Percentiles rank a stretch among this genome's conserved stretches.
These are phyloP conservation scores for Vanessa cardui DNA, from an alignment of 2,888 invertebrate species.

Conservation along the genomic window DNA sequence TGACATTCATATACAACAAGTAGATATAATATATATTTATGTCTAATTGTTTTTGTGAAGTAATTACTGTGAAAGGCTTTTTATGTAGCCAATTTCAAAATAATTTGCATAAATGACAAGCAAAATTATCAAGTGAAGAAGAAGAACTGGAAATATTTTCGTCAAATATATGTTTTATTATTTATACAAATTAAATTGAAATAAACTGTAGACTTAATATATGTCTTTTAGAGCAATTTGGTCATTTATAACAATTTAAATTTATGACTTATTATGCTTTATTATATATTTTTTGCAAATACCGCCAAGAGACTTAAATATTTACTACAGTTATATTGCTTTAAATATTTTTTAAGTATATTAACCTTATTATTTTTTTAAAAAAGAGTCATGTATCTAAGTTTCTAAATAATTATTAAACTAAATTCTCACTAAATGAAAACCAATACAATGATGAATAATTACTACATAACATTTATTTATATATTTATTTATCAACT, in stretches of 20 bases:
- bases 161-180: too few relatives aligned
- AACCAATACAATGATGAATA: background rate
- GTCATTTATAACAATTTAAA: background rate
- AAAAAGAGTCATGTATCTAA: background rate
- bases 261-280: background rate
- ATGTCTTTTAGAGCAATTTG: background rate
- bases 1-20: background rate
- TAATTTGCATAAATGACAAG: too few relatives aligned
- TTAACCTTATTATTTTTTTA: background rate
- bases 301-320: background rate
- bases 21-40: background rate
- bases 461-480: slow-evolving; percentile 11
- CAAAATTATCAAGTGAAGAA: too few relatives aligned
- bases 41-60: background rate
- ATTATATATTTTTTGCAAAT: too few relatives aligned
- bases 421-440: background rate
- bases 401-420: background rate
- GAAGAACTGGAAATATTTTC: too few relatives aligned
- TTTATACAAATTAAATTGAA: slow-evolving; percentile 6
- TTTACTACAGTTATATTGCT: background rate
- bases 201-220: background rate
- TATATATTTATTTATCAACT: slow-evolving; percentile 3
- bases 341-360: background rate
- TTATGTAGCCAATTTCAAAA: too few relatives aligned
- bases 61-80: background rate